Evolutionary conservation across 2,113 vertebrate genomes (phyloP).

Genomic region (Lethenteron camtschaticum): DNA sequence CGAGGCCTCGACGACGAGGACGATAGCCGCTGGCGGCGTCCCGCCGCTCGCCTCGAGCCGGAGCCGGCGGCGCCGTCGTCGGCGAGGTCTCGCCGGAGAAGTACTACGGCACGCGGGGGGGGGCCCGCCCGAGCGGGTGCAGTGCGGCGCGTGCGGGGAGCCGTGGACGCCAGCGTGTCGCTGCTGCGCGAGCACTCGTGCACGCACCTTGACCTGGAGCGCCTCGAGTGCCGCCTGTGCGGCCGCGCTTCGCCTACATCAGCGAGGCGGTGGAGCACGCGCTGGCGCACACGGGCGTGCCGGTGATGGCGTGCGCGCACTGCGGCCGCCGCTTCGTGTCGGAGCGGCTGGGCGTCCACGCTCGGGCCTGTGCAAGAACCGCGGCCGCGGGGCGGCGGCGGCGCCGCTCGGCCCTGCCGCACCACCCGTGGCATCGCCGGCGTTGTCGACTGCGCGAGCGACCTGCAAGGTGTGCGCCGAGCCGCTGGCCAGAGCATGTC

Average conservation of each 20-base stretch:
- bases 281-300: not conserved
- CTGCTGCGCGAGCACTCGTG: slow-evolving; percentile 4
- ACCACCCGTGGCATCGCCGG: not conserved
- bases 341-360: not conserved
- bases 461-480: not conserved
- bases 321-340: not conserved
- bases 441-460: not conserved
- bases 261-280: not conserved
- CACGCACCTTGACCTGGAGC: not conserved
- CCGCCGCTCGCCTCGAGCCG: no score
- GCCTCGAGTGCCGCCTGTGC: slow-evolving; percentile 1
- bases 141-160: slow-evolving; percentile 1
- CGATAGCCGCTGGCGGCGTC: no score
- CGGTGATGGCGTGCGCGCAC: not conserved
- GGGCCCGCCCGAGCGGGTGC: not conserved
- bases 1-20: no score
- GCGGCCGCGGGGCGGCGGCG: not conserved
- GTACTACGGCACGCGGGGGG: no score
- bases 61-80: no score
- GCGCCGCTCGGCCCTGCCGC: not conserved
- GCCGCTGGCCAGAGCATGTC: not conserved
- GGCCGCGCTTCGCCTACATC: not conserved
- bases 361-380: not conserved
- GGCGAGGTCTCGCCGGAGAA: no score
- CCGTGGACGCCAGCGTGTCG: not conserved